A percentile compares a stretch with the other conserved stretches of the same genome.
Conservation (phyloP, 2,888 invertebrate species). For the Hydriomena furcata region DNA sequence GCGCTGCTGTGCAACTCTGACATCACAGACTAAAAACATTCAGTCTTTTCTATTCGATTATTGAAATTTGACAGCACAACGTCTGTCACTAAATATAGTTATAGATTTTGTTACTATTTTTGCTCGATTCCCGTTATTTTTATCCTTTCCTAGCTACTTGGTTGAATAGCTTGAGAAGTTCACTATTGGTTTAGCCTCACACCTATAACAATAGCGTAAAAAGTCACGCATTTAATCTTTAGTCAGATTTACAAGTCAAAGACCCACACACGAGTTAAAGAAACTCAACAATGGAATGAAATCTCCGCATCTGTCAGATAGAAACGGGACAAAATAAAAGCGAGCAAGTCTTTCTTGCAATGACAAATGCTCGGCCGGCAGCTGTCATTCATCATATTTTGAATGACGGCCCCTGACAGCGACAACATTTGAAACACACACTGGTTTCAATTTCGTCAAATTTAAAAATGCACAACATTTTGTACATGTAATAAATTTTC, state of each 20-base stretch:
- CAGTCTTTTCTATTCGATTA: too few relatives aligned
- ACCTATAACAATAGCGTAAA: slow-evolving; percentile 35
- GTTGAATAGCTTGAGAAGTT: slow-evolving; percentile 25
- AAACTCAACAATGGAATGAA: slow-evolving; percentile 55
- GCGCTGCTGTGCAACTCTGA: too few relatives aligned
- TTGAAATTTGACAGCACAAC: too few relatives aligned
- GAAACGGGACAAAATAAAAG: slow-evolving; percentile 54
- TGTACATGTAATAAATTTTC: too few relatives aligned
- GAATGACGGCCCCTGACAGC: slow-evolving; percentile 20
- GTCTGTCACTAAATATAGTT: too few relatives aligned
- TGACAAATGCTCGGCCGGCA: slow-evolving; percentile 58
- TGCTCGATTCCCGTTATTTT: too few relatives aligned
- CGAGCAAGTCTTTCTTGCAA: slow-evolving; percentile 41
- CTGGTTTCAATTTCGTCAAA: background rate
- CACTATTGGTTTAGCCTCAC: slow-evolving; percentile 20
- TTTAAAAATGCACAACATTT: background rate
- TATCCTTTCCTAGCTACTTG: too few relatives aligned
- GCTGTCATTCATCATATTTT: slow-evolving; percentile 56
- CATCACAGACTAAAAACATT: too few relatives aligned
- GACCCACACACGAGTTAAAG: slow-evolving; percentile 37
- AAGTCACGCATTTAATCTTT: slow-evolving; percentile 32
- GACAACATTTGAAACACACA: slow-evolving; percentile 32
- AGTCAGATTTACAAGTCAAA: slow-evolving; percentile 40
- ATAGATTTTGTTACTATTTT: too few relatives aligned
- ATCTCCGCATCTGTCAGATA: slow-evolving; percentile 58